Percentiles rank a stretch among this genome's conserved stretches.
phyloP scores from a whole-genome alignment of 2,113 vertebrate genomes.

The Castor canadensis region DNA sequence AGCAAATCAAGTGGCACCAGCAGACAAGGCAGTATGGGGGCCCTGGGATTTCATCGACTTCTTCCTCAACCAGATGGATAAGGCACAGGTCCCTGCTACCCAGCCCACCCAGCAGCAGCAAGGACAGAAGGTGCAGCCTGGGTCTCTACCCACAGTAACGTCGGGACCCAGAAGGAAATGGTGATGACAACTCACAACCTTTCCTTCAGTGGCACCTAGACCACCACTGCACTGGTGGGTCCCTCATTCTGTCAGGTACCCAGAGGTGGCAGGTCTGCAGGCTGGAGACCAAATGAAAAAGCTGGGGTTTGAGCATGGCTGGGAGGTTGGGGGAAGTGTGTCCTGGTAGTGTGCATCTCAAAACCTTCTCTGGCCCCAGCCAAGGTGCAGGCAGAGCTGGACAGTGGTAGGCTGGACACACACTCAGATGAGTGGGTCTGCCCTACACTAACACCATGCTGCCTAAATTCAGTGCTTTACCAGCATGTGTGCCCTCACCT shows the following conservation, averaged over 20 bases:
- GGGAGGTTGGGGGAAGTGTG: too few species aligned
- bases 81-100: background rate
- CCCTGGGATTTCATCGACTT: constrained; percentile 57
- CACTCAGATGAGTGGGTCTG: background rate
- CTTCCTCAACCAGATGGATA: constrained; percentile 68
- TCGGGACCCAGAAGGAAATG: constrained; percentile 70
- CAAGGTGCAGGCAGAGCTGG: constrained; percentile 61
- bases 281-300: background rate
- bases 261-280: constrained; percentile 81
- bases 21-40: background rate
- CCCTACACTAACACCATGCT: constrained; percentile 31
- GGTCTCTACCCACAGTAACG: constrained; percentile 78
- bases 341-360: fast-evolving
- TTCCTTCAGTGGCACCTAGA: constrained; percentile 87
- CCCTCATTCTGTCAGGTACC: constrained; percentile 85
- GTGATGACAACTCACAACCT: constrained; percentile 82
- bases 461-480: constrained; percentile 39
- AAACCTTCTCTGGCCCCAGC: background rate
- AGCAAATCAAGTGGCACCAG: constrained; percentile 48
- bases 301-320: background rate
- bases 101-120: background rate
- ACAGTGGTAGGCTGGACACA: background rate
- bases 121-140: background rate
- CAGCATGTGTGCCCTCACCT: background rate
- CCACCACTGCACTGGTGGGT: constrained; percentile 84